Base-by-base conservation (phyloP, 2,888 invertebrate species). In the Nesidiocoris tenuis region DNA sequence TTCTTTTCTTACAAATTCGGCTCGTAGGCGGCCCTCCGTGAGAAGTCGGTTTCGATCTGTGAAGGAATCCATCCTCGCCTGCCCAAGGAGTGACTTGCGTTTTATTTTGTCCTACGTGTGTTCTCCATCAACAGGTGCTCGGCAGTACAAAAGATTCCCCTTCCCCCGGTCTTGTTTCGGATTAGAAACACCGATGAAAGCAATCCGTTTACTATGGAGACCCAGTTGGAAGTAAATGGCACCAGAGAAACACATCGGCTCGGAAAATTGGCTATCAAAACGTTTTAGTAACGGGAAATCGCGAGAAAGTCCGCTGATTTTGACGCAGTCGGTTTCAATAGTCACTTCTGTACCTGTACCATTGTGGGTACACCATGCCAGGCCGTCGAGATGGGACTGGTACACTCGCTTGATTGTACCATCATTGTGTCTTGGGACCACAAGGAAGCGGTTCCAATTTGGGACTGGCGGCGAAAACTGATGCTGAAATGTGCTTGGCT, bases 51-150 rank as follows among this genome's bases (percentile, higher is more conserved):
- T 18, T 55, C 67, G 68, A 17, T 59, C 59, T 70, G 70, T 72
- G 63, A 72, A 21, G 61, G 70, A 70, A 57, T 70, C 61, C 61
- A 25, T n/a, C n/a, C n/a, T n/a, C 61, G 54, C 23, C 72, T 19
- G 39, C 17, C 3, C 39, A 12, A 39, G 12, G 39, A 19, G 72
- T 72, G 72, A 72, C 72, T 72, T 72, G 72, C 72, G 54, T 39
- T 63, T 71, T 61, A 25, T 63, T 72, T 72, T 72, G 72, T 72
- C 61, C 72, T 56, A 19, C 18, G 70, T 70, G 70, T 70, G 70
- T 70, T 70, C 70, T 21, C 22, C 39, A 72, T 72, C 72, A 61
- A 72, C 72, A 72, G 72, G 72, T 72, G 72, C 72, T 72, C 56
- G 24, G 9, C 22, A 70, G 59, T 59, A 70, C 70, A 70, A 70